A percentile compares a stretch with the other conserved stretches of the same genome.
Conservation (phyloP, 2,113 vertebrate genomes). For the Symphodus melops region DNA sequence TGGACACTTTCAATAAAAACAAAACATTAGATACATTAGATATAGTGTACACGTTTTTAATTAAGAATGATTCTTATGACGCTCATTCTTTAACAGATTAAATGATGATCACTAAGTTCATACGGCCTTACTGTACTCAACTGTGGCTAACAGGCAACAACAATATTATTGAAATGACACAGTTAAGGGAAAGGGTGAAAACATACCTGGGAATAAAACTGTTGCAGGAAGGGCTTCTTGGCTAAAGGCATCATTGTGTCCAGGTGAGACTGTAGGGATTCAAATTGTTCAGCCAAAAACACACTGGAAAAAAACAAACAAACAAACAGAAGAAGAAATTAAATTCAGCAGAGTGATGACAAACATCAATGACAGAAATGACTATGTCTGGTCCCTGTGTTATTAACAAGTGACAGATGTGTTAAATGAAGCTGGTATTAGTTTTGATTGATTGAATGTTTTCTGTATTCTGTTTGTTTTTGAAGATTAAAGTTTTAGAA, state of each 20-base stretch:
- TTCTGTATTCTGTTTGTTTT: not conserved
- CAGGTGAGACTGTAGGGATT: conserved; percentile 95
- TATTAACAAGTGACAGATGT: not conserved
- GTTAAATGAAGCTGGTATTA: not conserved
- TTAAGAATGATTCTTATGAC: not conserved
- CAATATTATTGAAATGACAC: conserved; percentile 1
- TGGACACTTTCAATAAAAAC: not conserved
- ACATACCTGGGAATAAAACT: conserved; percentile 97
- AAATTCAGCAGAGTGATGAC: not conserved
- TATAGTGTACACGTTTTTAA: not conserved
- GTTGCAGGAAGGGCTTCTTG: conserved; percentile 98
- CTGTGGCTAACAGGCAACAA: no score
- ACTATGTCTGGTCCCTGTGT: conserved; percentile 1
- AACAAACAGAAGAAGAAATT: not conserved
- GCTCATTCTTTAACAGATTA: no score
- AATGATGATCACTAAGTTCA: no score
- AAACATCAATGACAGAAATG: not conserved
- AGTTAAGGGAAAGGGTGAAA: not conserved
- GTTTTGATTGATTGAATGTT: conserved; percentile 2
- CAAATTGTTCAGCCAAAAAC: conserved; percentile 97
- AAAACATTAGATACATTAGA: not conserved
- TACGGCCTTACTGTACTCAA: no score
- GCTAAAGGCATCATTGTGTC: conserved; percentile 97
- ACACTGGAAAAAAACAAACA: conserved; percentile 84
- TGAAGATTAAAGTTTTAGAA: not conserved